phyloP scores from a whole-genome alignment of 2,113 vertebrate genomes.

The Onychostoma macrolepis region DNA sequence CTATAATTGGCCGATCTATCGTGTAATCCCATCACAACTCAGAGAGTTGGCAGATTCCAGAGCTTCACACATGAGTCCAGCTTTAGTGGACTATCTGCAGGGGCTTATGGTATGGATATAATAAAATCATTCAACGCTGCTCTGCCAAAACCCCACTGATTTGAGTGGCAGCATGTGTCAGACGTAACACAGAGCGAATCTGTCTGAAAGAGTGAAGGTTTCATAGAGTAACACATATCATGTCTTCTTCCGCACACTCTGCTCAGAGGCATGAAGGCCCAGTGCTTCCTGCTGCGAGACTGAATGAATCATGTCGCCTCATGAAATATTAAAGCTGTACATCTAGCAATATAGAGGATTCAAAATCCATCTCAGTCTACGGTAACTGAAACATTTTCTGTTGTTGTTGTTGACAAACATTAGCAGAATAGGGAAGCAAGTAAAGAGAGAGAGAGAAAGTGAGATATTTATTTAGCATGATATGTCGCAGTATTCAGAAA shows the following conservation, averaged over 20 bases:
- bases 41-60: neutral
- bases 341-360: conserved; percentile 43
- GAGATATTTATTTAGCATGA: neutral
- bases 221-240: conserved; percentile 29
- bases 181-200: conserved; percentile 21
- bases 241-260: conserved; percentile 24
- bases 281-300: conserved; percentile 30
- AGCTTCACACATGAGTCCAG: neutral
- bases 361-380: conserved; percentile 37
- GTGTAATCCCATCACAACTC: conserved; percentile 21
- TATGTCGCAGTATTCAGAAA: neutral
- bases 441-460: neutral
- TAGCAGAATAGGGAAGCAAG: neutral
- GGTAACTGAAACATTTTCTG: conserved; percentile 30
- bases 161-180: conserved; percentile 43
- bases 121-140: conserved; percentile 34
- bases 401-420: conserved; percentile 28
- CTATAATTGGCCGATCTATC: conserved; percentile 33
- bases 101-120: conserved; percentile 43
- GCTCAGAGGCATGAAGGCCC: conserved; percentile 41
- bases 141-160: conserved; percentile 38
- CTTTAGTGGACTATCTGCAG: conserved; percentile 28
- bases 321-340: conserved; percentile 47
- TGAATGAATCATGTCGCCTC: conserved; percentile 44
- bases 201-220: conserved; percentile 33